phyloP scores from a whole-genome alignment of 1,140 invertebrate species.

The Marisa cornuarietis region DNA sequence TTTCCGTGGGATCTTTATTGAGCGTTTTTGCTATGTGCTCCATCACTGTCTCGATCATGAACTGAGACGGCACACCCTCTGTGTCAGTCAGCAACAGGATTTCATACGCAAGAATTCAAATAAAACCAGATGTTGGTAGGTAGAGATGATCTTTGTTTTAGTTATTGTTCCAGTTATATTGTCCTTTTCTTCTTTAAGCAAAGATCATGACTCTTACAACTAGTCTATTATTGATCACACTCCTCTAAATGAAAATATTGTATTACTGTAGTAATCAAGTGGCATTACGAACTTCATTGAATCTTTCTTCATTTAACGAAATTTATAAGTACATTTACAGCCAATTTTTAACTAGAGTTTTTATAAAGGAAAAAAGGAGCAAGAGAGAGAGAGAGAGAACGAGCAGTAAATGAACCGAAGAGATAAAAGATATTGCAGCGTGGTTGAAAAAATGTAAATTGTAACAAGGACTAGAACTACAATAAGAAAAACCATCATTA shows the following conservation, averaged over 20 bases:
- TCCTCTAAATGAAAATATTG: no score
- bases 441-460: no score
- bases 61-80: constrained; percentile 52
- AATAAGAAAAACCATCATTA: no score
- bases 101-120: no score
- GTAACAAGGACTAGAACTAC: no score
- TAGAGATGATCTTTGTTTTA: background rate
- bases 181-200: no score
- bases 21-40: constrained; percentile 79
- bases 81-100: background rate
- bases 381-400: background rate
- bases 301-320: no score
- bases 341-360: no score
- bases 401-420: background rate
- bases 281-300: background rate
- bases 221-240: no score
- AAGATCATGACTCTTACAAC: no score
- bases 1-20: constrained; percentile 74
- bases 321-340: no score
- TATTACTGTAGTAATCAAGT: no score
- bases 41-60: constrained; percentile 78
- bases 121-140: background rate
- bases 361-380: background rate
- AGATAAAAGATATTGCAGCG: background rate
- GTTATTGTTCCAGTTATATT: background rate